Evolutionary conservation across 92 coral and sea anemone species (phyloP).

Genomic region (Zoanthus solanderi): DNA sequence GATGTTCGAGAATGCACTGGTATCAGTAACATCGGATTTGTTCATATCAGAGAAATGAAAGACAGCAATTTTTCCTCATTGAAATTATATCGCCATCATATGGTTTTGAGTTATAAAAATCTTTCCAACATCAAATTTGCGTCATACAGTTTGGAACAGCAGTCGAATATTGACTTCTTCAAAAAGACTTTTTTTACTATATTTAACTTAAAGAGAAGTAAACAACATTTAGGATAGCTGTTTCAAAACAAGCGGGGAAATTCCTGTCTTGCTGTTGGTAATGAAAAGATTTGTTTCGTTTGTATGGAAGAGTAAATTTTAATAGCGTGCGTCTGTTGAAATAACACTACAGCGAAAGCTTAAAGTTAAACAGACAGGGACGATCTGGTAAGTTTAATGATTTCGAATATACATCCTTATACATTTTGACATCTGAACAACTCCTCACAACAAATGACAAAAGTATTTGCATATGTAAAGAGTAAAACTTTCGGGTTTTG

Average conservation of each 20-base stretch:
- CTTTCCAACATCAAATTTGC: slow-evolving; percentile 7
- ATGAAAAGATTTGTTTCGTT: background rate
- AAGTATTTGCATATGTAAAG: background rate
- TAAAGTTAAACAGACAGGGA: background rate
- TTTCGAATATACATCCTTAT: background rate
- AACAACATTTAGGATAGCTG: background rate
- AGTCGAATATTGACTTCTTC: background rate
- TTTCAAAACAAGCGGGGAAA: slow-evolving; percentile 4
- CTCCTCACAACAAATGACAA: background rate
- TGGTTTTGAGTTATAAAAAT: background rate
- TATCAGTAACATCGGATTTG: background rate
- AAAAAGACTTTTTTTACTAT: background rate
- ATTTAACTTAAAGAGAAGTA: background rate
- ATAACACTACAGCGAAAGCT: background rate
- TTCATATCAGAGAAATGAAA: background rate
- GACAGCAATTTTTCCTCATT: background rate
- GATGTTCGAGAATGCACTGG: background rate
- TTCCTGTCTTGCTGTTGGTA: background rate
- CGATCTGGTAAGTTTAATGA: background rate
- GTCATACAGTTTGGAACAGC: background rate
- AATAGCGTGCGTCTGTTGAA: background rate
- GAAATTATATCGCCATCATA: background rate
- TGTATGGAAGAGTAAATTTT: no score
- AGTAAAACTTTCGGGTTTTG: background rate
- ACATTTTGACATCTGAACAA: background rate